Evolutionary conservation across 2,113 vertebrate species (phyloP).

Genomic region (Odobenus rosmarus): DNA sequence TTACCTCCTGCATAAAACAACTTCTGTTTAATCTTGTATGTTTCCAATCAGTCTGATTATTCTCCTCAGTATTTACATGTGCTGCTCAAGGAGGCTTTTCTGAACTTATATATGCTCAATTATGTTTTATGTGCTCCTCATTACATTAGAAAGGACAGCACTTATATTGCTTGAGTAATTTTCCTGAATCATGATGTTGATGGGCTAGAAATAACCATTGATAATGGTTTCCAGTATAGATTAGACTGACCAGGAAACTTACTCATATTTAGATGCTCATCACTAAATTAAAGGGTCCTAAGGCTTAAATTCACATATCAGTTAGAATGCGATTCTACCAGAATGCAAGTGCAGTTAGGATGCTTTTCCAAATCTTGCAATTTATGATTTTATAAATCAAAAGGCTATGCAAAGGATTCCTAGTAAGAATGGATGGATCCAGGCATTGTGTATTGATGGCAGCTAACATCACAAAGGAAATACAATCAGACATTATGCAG

Average conservation of each 20-base stretch:
- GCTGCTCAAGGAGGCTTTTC: neutral
- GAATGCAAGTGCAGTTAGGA: neutral
- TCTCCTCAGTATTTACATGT: neutral
- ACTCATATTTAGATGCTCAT: neutral
- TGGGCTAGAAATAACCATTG: neutral
- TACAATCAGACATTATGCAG: neutral
- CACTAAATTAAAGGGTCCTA: neutral
- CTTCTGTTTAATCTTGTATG: neutral
- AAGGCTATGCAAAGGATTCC: neutral
- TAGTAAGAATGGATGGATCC: neutral
- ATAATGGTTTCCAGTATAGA: neutral
- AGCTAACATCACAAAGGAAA: neutral
- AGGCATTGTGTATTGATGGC: neutral
- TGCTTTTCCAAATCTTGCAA: neutral
- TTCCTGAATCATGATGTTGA: neutral
- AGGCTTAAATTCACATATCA: neutral
- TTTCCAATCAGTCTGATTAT: neutral
- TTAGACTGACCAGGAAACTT: neutral
- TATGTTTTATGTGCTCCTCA: neutral
- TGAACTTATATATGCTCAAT: neutral
- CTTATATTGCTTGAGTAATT: slow-evolving; percentile 23
- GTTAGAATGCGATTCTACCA: neutral
- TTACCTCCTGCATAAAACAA: neutral
- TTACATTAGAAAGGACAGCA: neutral
- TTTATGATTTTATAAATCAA: slow-evolving; percentile 6